phyloP scores from a whole-genome alignment of 2,113 vertebrate species.

The Chiloscyllium plagiosum region DNA sequence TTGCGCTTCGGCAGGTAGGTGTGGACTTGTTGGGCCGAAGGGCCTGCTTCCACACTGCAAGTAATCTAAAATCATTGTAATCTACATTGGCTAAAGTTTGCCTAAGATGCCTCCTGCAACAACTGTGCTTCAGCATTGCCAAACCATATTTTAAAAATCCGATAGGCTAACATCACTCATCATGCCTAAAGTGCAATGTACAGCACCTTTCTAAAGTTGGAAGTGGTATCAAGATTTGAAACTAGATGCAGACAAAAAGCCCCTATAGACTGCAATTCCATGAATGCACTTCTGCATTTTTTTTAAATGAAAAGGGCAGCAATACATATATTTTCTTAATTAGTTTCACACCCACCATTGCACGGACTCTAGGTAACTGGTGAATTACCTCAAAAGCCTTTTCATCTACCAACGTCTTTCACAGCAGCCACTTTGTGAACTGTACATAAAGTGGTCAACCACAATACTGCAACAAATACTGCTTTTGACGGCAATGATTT shows the following conservation, averaged over 20 bases:
- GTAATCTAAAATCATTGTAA: too few species aligned
- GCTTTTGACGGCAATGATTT: not conserved
- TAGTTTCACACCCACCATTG: not conserved
- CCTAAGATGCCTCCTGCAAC: not conserved
- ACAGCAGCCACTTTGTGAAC: not conserved
- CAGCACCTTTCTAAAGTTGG: not conserved
- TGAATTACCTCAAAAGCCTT: not conserved
- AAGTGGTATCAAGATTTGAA: not conserved
- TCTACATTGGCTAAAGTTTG: not conserved
- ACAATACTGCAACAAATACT: not conserved
- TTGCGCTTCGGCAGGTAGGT: too few species aligned
- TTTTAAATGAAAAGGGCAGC: not conserved
- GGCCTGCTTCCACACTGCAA: too few species aligned
- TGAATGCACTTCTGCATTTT: not conserved
- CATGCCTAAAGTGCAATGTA: not conserved
- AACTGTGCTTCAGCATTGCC: not conserved
- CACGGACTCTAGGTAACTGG: not conserved
- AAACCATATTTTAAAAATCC: not conserved
- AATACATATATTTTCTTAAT: too few species aligned
- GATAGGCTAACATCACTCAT: not conserved
- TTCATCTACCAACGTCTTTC: not conserved
- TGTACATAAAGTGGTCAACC: not conserved
- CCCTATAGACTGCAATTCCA: not conserved
- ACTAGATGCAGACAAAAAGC: not conserved
- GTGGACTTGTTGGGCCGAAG: too few species aligned